Conservation (phyloP, 2,113 vertebrate genomes). For the Eonycteris spelaea region DNA sequence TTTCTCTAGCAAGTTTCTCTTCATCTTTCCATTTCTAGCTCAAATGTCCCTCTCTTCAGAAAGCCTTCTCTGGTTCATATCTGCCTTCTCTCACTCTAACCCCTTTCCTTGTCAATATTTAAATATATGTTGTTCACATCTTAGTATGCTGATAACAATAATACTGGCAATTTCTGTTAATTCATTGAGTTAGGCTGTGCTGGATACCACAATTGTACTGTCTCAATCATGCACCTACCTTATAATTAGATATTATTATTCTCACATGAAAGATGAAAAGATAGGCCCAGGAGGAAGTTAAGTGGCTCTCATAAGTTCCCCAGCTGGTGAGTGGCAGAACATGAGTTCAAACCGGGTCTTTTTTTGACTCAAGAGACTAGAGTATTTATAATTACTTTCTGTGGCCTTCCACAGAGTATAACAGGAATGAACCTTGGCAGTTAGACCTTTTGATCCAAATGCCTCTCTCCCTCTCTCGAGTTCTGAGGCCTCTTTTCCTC, state of each 20-base stretch:
- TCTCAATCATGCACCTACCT: not conserved
- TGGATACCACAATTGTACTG: not conserved
- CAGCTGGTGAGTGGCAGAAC: not conserved
- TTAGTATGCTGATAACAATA: not conserved
- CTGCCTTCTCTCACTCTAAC: fast-evolving
- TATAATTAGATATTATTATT: not conserved
- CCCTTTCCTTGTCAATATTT: not conserved
- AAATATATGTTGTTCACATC: not conserved
- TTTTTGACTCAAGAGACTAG: not conserved
- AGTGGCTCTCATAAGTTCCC: not conserved
- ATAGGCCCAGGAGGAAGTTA: not conserved
- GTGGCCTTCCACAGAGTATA: not conserved
- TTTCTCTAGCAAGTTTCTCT: not conserved
- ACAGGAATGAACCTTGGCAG: not conserved
- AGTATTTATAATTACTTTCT: not conserved
- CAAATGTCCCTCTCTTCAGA: not conserved
- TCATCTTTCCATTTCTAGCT: not conserved
- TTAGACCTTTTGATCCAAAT: not conserved
- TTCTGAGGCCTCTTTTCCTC: not conserved
- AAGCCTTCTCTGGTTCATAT: not conserved
- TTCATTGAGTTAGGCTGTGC: not conserved
- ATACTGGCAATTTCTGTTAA: not conserved
- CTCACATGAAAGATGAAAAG: not conserved
- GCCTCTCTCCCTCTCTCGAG: fast-evolving
- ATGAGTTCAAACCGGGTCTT: not conserved